Base-by-base conservation (phyloP, 2,113 vertebrate species). In the Ploceus nigricollis region DNA sequence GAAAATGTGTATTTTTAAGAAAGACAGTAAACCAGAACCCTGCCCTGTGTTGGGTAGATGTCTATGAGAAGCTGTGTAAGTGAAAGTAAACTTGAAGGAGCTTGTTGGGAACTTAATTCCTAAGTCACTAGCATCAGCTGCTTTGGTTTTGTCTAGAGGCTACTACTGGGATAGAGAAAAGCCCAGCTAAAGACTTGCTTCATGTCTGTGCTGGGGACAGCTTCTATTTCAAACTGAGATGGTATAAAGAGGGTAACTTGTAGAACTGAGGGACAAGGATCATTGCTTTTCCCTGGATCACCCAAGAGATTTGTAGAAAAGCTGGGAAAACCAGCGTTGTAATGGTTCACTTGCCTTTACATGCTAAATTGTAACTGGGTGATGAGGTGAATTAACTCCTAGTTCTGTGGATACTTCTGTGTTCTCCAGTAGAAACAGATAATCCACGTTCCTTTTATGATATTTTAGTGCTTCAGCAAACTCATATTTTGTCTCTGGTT, bases 51-150 rank as follows among this genome's bases (percentile, higher is more conserved):
- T 57, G 13, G 15, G 5, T 35, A 18, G 63, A 2, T 57, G 25
- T 40, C 89, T 63, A 3, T 63, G 72, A 80, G 63, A 66, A 93
- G 45, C 64, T 73, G 2, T 66, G 6, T 65, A 64, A 89, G 60
- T 90, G 79, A 92, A 90, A 95, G 82, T 92, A 28, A 80, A 63
- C n/a, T 53, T 72, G 50, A 70, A 24, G 80, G 44, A 93, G 17
- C 25, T 60, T 63, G 35, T 57, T 78, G 6, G n/a, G 65, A 87
- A 7, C 35, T 71, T 57, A 37, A 23, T 82, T 87, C 61, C 16
- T 7, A n/a, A 65, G 31, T 77, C 6, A 3, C 17, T 72, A 0
- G 7, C 51, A 48, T 76, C 50, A 50, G 30, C 31, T 85, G 31
- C 23, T 80, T 44, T 33, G 45, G 15, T 80, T 80, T 70, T 92